These are phyloP conservation scores for Hylaea fasciaria DNA, from an alignment of 2,888 invertebrate species.

Conservation along the genomic window DNA sequence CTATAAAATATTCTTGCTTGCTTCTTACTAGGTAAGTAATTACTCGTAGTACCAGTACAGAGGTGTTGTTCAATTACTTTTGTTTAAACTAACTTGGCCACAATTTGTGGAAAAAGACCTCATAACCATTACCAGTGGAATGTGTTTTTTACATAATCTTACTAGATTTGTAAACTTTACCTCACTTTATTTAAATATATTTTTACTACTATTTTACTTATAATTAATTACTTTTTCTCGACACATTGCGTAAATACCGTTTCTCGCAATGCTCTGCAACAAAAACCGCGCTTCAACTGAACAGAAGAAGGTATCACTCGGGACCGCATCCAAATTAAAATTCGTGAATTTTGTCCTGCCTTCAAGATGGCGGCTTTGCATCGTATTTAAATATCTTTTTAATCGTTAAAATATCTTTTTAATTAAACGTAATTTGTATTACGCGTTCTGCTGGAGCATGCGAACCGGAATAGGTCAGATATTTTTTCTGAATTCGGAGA, in stretches of 20 bases:
- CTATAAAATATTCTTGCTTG: too few relatives aligned
- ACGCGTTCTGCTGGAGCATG: slow-evolving; percentile 5
- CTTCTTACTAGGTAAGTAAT: too few relatives aligned
- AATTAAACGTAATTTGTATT: slow-evolving; percentile 69
- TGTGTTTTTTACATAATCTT: too few relatives aligned
- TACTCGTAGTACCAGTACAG: too few relatives aligned
- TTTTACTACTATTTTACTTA: too few relatives aligned
- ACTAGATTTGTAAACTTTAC: too few relatives aligned
- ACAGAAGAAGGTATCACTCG: slow-evolving; percentile 67
- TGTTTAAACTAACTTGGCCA: too few relatives aligned
- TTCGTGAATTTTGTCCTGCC: slow-evolving; percentile 71
- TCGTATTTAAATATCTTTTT: slow-evolving; percentile 55
- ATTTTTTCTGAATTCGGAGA: neutral
- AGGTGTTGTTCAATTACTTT: too few relatives aligned
- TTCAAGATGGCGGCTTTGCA: slow-evolving; percentile 48
- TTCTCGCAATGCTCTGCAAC: slow-evolving; percentile 45
- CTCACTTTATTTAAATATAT: too few relatives aligned
- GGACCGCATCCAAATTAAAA: slow-evolving; percentile 76
- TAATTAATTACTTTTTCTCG: slow-evolving; percentile 6
- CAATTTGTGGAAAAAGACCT: too few relatives aligned
- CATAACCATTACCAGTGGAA: too few relatives aligned
- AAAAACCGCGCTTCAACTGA: slow-evolving; percentile 62
- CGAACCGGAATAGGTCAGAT: neutral
- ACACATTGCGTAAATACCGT: slow-evolving; percentile 21
- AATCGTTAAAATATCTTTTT: slow-evolving; percentile 34